Percentiles rank a stretch among this genome's conserved stretches.
phyloP scores from a whole-genome alignment of 2,113 vertebrate genomes.

The Neodon shergylaensis region DNA sequence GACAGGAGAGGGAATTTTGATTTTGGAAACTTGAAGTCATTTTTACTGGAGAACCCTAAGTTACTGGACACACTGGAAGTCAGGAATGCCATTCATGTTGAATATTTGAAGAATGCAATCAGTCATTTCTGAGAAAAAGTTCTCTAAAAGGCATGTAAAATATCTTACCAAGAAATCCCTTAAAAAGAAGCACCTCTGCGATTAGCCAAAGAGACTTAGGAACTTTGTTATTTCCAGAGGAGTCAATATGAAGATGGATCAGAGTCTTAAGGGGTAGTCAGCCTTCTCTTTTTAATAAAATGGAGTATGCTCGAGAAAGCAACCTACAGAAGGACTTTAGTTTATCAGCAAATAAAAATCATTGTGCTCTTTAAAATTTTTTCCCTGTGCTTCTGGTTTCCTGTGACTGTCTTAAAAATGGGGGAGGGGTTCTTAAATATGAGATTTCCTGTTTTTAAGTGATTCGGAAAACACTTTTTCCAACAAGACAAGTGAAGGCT shows the following conservation, averaged over 20 bases:
- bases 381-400: neutral
- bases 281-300: neutral
- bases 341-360: neutral
- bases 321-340: neutral
- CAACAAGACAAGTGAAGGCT: neutral
- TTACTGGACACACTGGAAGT: neutral
- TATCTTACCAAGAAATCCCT: neutral
- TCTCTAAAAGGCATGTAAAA: neutral
- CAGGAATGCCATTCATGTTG: neutral
- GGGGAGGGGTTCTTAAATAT: neutral
- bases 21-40: neutral
- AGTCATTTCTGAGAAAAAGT: neutral
- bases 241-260: neutral
- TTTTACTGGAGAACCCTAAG: neutral
- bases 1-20: neutral
- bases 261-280: neutral
- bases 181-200: neutral
- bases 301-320: neutral
- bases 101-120: neutral
- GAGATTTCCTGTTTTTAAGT: neutral
- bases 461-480: neutral
- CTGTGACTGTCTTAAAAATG: neutral
- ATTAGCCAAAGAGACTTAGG: neutral
- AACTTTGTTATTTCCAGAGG: neutral
- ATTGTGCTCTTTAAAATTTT: neutral